These are phyloP conservation scores for Bujurquina vittata DNA, from an alignment of 2,113 vertebrate genomes.

Conservation along the genomic window DNA sequence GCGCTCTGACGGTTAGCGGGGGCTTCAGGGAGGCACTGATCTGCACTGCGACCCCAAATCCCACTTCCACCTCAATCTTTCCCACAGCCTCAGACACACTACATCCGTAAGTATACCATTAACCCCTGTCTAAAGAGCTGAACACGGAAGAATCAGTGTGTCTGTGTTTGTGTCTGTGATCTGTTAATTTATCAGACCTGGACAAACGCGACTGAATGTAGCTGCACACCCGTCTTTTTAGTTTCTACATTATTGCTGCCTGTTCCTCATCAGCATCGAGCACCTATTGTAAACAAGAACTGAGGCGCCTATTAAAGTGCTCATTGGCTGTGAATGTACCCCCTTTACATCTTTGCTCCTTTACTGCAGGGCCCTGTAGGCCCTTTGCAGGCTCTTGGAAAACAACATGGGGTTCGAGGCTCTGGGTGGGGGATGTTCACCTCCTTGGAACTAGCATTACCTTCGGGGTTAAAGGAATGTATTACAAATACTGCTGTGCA, in stretches of 20 bases:
- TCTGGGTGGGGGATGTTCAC: constrained; percentile 29
- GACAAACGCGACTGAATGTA: constrained; percentile 1
- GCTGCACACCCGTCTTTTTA: background rate
- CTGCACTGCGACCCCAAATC: constrained; percentile 60
- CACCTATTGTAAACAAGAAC: constrained; percentile 50
- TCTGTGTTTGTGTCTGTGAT: constrained; percentile 39
- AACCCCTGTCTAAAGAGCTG: constrained; percentile 70
- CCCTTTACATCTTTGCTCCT: background rate
- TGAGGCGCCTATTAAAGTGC: constrained; percentile 26
- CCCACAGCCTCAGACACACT: constrained; percentile 45
- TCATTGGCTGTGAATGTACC: constrained; percentile 8
- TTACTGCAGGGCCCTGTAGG: constrained; percentile 28
- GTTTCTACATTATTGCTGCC: constrained; percentile 40
- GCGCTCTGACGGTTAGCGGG: constrained; percentile 63
- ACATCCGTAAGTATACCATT: constrained; percentile 79
- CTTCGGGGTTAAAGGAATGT: constrained; percentile 34
- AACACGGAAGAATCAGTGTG: constrained; percentile 58
- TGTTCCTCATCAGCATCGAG: constrained; percentile 42
- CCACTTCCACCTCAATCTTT: constrained; percentile 69
- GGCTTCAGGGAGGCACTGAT: constrained; percentile 53
- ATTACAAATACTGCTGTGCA: background rate
- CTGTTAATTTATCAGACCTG: constrained; percentile 30
- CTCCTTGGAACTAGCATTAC: constrained; percentile 20
- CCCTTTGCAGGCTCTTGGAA: constrained; percentile 31
- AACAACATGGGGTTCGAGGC: constrained; percentile 30